Base-by-base conservation (phyloP, 2,888 invertebrate genomes). In the Drosophila dives region DNA sequence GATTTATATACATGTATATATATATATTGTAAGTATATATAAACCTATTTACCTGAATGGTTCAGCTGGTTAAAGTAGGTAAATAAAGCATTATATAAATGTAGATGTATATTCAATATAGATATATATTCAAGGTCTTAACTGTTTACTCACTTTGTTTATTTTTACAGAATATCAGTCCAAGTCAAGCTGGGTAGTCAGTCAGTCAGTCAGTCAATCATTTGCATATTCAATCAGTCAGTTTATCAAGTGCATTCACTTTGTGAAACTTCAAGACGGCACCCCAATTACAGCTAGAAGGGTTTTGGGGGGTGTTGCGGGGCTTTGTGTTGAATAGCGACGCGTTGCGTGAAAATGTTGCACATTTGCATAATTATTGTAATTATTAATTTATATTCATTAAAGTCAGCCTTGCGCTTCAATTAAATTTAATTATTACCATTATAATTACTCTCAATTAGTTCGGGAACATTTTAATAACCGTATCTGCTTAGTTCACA, bases 341-440 rank as follows among this genome's bases (percentile, higher is more conserved):
- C 71, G 68, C 72, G 71, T 75, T 72, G 76, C 81, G 64, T 74
- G 83, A 83, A 88, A 81, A 71, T 70, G 74, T 65, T 81, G 65
- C 77, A 80, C 60, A 84, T 86, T 81, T 83, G 81, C 84, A 84
- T 89, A 89, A 87, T 87, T 83, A 81, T 89, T 76, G 74, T 79
- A 83, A 84, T 86, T 86, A 81, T 78, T 77, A 86, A 86, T 81
- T 83, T 69, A 79, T 86, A 81, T 83, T 86, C 84, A 88, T 84
- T 77, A 86, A 74, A 77, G 76, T 70, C 79, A 80, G 80, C 65
- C 74, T 76, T 79, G 74, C 65, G 77, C 74, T 88, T 81, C 83
- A 86, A 72, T 75, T 86, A 81, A 89, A 87, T 89, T 80, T 87
- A 87, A 87, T 87, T 85, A 86, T 67, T 62, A 65, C 48, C 64